These are phyloP conservation scores for Troides oblongomaculatus DNA, from an alignment of 2,888 invertebrate species.

Conservation along the genomic window DNA sequence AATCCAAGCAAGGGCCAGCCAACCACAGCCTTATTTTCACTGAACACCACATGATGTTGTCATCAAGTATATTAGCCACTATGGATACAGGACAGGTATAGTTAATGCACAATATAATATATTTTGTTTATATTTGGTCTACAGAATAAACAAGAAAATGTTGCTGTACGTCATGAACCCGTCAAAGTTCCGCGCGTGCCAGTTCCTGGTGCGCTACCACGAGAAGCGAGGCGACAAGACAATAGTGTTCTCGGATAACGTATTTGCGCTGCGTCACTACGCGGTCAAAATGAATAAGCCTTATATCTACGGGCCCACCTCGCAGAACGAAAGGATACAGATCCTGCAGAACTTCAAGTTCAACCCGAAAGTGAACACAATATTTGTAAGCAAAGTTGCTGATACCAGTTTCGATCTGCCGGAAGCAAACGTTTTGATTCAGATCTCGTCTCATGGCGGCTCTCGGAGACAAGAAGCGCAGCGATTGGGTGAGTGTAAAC, in stretches of 20 bases:
- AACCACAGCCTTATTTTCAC: too few species aligned
- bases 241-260: slow-evolving; percentile 99
- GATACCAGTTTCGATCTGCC: slow-evolving; percentile 99
- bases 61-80: too few species aligned
- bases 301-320: slow-evolving; percentile 98
- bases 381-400: slow-evolving; percentile 99
- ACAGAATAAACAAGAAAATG: slow-evolving; percentile 92
- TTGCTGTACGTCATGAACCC: slow-evolving; percentile 99
- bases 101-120: too few species aligned
- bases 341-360: slow-evolving; percentile 99
- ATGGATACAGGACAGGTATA: too few species aligned
- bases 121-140: not conserved
- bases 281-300: slow-evolving; percentile 98
- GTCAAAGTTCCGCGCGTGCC: slow-evolving; percentile 97
- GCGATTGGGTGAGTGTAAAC: slow-evolving; percentile 83
- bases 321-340: slow-evolving; percentile 96
- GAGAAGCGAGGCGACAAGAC: slow-evolving; percentile 98
- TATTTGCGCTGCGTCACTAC: slow-evolving; percentile 98
- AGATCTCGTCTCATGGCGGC: slow-evolving; percentile 99
- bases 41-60: too few species aligned
- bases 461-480: slow-evolving; percentile 99
- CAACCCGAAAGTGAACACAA: slow-evolving; percentile 98
- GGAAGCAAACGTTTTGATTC: slow-evolving; percentile 98
- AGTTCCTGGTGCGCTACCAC: slow-evolving; percentile 94
- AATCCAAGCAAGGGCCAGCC: too few species aligned